Conservation (phyloP, 2,888 invertebrate genomes). For the Drosophila yooni region DNA sequence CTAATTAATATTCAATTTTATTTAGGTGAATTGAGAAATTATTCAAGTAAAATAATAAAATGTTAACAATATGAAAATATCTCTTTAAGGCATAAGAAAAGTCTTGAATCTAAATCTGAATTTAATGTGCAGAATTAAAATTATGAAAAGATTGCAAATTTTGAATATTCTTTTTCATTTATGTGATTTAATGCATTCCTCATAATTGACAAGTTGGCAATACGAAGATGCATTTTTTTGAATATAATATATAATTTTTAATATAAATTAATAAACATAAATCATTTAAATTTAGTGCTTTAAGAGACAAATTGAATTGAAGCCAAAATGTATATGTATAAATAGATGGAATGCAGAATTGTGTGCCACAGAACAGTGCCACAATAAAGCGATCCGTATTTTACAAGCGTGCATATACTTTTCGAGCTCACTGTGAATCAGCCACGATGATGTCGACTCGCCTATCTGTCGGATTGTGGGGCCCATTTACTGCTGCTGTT, state of each 20-base stretch:
- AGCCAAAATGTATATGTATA: background rate
- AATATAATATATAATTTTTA: too few relatives aligned
- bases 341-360: background rate
- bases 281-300: background rate
- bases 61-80: too few relatives aligned
- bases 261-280: background rate
- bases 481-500: conserved; percentile 59
- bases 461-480: conserved; percentile 49
- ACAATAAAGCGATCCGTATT: background rate
- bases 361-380: background rate
- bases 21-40: background rate
- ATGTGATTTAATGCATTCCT: too few relatives aligned
- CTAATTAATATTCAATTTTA: background rate
- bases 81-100: too few relatives aligned
- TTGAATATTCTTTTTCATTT: too few relatives aligned
- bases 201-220: too few relatives aligned
- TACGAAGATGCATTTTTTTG: too few relatives aligned
- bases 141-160: too few relatives aligned
- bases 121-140: too few relatives aligned
- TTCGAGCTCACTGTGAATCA: conserved; percentile 41
- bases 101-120: too few relatives aligned
- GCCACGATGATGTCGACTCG: conserved; percentile 39
- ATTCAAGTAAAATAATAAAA: too few relatives aligned
- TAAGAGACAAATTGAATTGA: background rate
- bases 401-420: background rate